These are phyloP conservation scores for Drosophila murphyi DNA, from an alignment of 1,140 invertebrate genomes.

Conservation along the genomic window DNA sequence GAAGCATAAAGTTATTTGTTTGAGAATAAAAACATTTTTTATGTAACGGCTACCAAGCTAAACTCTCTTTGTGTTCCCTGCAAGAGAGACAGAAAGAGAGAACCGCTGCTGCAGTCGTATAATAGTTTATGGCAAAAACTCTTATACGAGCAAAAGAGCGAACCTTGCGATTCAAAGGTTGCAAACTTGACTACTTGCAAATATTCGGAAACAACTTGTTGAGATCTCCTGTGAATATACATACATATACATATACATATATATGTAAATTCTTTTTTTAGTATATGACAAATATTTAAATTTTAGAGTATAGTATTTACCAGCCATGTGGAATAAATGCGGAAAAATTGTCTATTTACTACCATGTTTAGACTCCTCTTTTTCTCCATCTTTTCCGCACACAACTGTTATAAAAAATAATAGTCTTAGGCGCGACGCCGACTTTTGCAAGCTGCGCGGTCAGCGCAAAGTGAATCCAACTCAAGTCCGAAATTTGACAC, in stretches of 20 bases:
- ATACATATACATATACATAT: no score
- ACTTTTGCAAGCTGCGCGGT: conserved; percentile 32
- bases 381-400: not conserved
- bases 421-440: not conserved
- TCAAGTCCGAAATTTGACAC: conserved; percentile 64
- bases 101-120: conserved; percentile 23
- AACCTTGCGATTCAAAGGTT: conserved; percentile 18
- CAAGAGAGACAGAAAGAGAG: conserved; percentile 23
- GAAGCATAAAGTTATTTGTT: not conserved
- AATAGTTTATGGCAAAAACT: conserved; percentile 34
- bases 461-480: conserved; percentile 4
- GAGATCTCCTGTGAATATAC: not conserved
- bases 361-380: no score
- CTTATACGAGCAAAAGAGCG: conserved; percentile 28
- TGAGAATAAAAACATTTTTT: conserved; percentile 15
- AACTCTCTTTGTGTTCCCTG: not conserved
- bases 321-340: not conserved
- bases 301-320: no score
- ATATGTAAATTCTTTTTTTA: no score
- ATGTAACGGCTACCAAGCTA: not conserved
- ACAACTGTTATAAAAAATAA: conserved; percentile 16
- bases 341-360: no score
- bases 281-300: no score
- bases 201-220: conserved; percentile 71
- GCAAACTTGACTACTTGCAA: conserved; percentile 45